Evolutionary conservation across 2,888 invertebrate genomes (phyloP), one percentile per base, ranked within the genome.

Genomic region (Pheosia gnoma): DNA sequence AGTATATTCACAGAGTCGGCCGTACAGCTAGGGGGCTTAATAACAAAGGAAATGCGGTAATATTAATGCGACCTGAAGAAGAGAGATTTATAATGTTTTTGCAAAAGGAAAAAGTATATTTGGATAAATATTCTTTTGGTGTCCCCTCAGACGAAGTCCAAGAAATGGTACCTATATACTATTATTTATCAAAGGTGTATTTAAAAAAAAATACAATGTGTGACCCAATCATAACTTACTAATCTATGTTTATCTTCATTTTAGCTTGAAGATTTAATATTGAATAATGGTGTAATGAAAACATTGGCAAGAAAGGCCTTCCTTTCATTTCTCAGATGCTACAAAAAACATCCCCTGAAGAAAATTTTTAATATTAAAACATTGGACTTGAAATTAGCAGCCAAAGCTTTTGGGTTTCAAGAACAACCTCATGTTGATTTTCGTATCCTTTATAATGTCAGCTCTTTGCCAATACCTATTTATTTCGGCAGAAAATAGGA

Each of bases 1-100:
- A 99, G 94, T 99, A 99, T 84, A 99, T 99, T 81, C 99, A 99
- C 92, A 95, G 99, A 78, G 99, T 99, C 36, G 99, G 99, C 25
- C 95, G 99, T 80, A 99, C 99, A 10, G 99, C 99, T 4, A 95
- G 99, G 75, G 99, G 99, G 11, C 96, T 97, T 74, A 98, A 98
- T 57, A 97, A 96, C 59, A 96, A 95, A 62, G 99, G 99, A 0
- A 97, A 98, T 88, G 99, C 99, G 0, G 94, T 99, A n/a, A 94
- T 99, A 57, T 96, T 99, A 79, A 90, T 99, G 43, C 94, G 98
- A 60, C 98, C 99, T 0, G 98, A 99, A 84, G 99, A 99, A 89
- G 94, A 98, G 59, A 97, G 97, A 1, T 99, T 99, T 85, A 94
- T 99, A 56, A 94, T 97, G 8, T 99, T 97, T 86, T 93, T 99